Conservation (phyloP, 2,797 vertebrate genomes). For the Phalanger gymnotis region DNA sequence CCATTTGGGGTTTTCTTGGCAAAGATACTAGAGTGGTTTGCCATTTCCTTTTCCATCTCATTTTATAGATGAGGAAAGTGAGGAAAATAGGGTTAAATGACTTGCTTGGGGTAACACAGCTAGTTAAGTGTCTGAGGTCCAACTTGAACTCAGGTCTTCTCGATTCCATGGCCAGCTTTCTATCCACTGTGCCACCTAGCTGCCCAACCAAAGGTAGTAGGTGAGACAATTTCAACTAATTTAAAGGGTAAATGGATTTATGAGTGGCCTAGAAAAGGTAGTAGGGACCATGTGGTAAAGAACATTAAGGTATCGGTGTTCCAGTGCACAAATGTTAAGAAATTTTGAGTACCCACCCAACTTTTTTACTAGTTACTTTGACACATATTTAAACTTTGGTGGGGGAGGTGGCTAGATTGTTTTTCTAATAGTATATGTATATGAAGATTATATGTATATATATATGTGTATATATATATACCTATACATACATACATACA, state of each 20-base stretch:
- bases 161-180: background rate
- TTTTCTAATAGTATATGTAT: conserved; percentile 25
- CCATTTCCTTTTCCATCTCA: background rate
- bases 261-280: background rate
- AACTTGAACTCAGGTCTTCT: background rate
- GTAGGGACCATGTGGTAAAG: background rate
- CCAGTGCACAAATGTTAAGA: background rate
- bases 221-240: background rate
- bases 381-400: conserved; percentile 19
- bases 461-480: background rate
- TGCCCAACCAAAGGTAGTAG: background rate
- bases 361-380: conserved; percentile 31
- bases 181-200: background rate
- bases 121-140: background rate
- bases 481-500: background rate
- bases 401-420: conserved; percentile 13
- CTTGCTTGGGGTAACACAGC: background rate
- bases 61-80: background rate
- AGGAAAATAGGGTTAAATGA: background rate
- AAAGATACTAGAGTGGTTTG: background rate
- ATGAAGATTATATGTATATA: background rate
- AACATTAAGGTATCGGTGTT: conserved; percentile 29
- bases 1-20: background rate
- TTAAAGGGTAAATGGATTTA: background rate
- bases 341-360: background rate